These are phyloP conservation scores for Xyrauchen texanus DNA, from an alignment of 2,113 vertebrate species.

Conservation along the genomic window DNA sequence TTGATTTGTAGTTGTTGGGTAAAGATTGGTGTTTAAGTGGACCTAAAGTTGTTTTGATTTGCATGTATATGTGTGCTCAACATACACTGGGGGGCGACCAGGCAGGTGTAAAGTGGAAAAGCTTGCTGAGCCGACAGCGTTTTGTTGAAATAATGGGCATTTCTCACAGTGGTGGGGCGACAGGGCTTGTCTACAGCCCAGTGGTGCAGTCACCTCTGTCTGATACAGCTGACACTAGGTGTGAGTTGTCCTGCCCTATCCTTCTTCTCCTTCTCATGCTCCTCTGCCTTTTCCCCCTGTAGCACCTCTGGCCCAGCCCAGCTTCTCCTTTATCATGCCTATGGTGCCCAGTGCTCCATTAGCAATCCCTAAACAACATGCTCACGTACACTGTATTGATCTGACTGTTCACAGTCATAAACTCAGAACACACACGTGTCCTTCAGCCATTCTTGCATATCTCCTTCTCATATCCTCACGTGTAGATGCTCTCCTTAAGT, in stretches of 20 bases:
- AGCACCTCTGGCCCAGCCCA: slow-evolving; percentile 18
- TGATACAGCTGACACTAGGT: slow-evolving; percentile 16
- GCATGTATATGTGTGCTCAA: slow-evolving; percentile 7
- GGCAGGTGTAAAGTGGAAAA: slow-evolving; percentile 62
- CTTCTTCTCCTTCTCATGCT: slow-evolving; percentile 24
- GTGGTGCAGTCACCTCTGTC: slow-evolving; percentile 30
- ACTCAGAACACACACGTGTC: slow-evolving; percentile 10
- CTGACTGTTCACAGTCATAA: slow-evolving; percentile 1
- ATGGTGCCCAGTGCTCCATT: slow-evolving; percentile 33
- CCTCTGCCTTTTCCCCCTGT: slow-evolving; percentile 30
- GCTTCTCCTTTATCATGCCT: neutral
- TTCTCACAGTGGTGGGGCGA: slow-evolving; percentile 45
- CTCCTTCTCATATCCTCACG: neutral
- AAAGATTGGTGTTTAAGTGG: slow-evolving; percentile 56
- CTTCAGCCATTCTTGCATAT: neutral
- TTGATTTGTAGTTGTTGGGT: slow-evolving; percentile 44
- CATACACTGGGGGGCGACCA: slow-evolving; percentile 15
- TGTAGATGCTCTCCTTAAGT: slow-evolving; percentile 3
- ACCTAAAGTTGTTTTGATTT: slow-evolving; percentile 39
- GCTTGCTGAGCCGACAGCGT: slow-evolving; percentile 53
- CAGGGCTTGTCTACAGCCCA: slow-evolving; percentile 38
- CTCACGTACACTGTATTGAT: slow-evolving; percentile 36
- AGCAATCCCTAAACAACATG: slow-evolving; percentile 34
- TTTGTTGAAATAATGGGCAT: slow-evolving; percentile 60
- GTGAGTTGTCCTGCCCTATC: neutral